Base-by-base conservation (phyloP, 2,797 vertebrate species). In the Sebastes kiyomatsui region DNA sequence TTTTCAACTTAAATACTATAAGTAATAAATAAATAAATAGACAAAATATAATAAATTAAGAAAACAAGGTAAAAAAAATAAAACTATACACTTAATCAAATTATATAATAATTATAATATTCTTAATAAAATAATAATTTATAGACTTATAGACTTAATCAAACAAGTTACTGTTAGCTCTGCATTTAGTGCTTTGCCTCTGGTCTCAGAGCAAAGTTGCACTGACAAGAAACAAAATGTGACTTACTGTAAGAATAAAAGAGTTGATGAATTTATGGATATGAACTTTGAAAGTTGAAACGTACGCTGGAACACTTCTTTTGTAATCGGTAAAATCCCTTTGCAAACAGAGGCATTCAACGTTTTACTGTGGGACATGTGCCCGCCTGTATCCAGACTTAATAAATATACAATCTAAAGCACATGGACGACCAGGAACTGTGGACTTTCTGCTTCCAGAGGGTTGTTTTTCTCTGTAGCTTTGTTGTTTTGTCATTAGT, bases 361-460 rank as follows among this genome's bases (percentile, higher is more conserved):
- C 22, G 27, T 60, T 35, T 68, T 65, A 75, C 68, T 70, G 25
- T 55, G 55, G 54, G 22, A 65, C 62, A 65, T 75, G 23, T 78
- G 74, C 55, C 42, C 30, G 42, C 42, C 42, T 18, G 69, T 68
- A 77, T 77, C 62, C 72, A 65, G 67, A 85, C 65, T 81, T 75
- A 55, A 77, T 82, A 84, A 72, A 85, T 58, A 46, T 25, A 76
- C 66, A 88, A 85, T 82, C 62, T 68, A 78, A 88, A 90, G 86
- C 86, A 87, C 75, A 77, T 81, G 82, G 64, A 58, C 33, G 16
- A 35, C n/a, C 59, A 52, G 76, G 61, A 70, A 60, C 33, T 64
- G 54, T 77, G 73, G 56, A 58, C 25, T 69, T 52, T 71, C 42
- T 80, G 27, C 28, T 54, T 74, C 67, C 77, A 77, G 25, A 52